A percentile compares a stretch with the other conserved stretches of the same genome.
Conservation (phyloP, 35 echinoderm and acorn worm species). For the Antedon bifida region DNA sequence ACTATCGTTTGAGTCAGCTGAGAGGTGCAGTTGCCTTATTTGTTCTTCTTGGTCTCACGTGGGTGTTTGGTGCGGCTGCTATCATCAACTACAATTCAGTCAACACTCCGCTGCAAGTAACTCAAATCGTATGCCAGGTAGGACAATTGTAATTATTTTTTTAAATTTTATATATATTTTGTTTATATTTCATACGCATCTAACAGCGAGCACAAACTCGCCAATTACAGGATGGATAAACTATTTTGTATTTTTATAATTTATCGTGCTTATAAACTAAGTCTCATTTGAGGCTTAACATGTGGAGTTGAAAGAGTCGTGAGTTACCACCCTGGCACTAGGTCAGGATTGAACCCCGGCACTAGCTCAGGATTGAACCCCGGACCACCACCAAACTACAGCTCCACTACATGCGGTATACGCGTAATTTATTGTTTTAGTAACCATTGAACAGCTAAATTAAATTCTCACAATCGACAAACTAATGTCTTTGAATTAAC, state of each 20-base stretch:
- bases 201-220: no score
- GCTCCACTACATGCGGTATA: no score
- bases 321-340: neutral
- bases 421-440: no score
- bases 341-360: neutral
- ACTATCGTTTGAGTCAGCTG: slow-evolving; percentile 49
- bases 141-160: neutral
- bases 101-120: slow-evolving; percentile 23
- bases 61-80: slow-evolving; percentile 67
- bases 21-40: slow-evolving; percentile 66
- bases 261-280: no score
- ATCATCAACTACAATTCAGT: slow-evolving; percentile 51
- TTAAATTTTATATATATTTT: neutral
- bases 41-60: slow-evolving; percentile 73
- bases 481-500: no score
- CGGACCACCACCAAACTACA: neutral
- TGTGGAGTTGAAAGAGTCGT: no score
- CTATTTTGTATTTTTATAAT: no score
- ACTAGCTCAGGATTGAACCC: neutral
- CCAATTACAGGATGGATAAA: no score
- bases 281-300: no score
- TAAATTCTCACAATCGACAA: no score
- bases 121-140: slow-evolving; percentile 62
- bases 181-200: no score
- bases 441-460: no score